A percentile compares a stretch with the other conserved stretches of the same genome.
Evolutionary conservation across 2,888 invertebrate species (phyloP).

Genomic region (Apamea anceps): DNA sequence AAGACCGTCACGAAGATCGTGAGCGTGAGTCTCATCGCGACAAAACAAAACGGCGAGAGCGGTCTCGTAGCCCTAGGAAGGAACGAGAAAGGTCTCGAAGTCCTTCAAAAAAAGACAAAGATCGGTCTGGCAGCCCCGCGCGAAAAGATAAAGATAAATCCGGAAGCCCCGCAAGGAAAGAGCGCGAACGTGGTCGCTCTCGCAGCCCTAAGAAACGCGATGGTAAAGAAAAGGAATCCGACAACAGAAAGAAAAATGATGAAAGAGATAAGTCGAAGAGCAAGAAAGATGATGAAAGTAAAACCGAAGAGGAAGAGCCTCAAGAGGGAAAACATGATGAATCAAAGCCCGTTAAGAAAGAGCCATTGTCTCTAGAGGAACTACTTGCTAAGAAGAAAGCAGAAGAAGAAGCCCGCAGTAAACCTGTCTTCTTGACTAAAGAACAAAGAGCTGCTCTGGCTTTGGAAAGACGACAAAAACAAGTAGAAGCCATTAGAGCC

Average conservation of each 20-base stretch:
- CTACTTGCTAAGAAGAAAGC: slow-evolving; percentile 98
- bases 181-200: slow-evolving; percentile 78
- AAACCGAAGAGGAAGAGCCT: slow-evolving; percentile 82
- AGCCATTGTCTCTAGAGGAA: slow-evolving; percentile 99
- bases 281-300: slow-evolving; percentile 79
- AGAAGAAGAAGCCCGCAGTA: slow-evolving; percentile 98
- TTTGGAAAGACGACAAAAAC: slow-evolving; percentile 96
- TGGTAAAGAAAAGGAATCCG: slow-evolving; percentile 78
- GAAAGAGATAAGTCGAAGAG: slow-evolving; percentile 85
- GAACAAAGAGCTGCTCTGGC: slow-evolving; percentile 98
- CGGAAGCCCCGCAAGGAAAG: slow-evolving; percentile 71
- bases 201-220: slow-evolving; percentile 86
- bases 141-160: slow-evolving; percentile 80
- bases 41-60: slow-evolving; percentile 83
- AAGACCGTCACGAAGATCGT: slow-evolving; percentile 85
- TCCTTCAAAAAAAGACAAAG: slow-evolving; percentile 78
- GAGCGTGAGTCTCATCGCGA: slow-evolving; percentile 85
- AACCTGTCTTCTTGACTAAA: slow-evolving; percentile 99
- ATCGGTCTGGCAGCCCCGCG: slow-evolving; percentile 75
- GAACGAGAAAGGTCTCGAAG: slow-evolving; percentile 72
- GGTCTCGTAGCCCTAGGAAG: slow-evolving; percentile 82
- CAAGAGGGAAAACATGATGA: slow-evolving; percentile 82
- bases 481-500: slow-evolving; percentile 95
- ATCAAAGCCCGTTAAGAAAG: slow-evolving; percentile 86
- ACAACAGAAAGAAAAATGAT: slow-evolving; percentile 75